phyloP scores from a whole-genome alignment of 2,113 vertebrate species.

The Leucopternis melanops region DNA sequence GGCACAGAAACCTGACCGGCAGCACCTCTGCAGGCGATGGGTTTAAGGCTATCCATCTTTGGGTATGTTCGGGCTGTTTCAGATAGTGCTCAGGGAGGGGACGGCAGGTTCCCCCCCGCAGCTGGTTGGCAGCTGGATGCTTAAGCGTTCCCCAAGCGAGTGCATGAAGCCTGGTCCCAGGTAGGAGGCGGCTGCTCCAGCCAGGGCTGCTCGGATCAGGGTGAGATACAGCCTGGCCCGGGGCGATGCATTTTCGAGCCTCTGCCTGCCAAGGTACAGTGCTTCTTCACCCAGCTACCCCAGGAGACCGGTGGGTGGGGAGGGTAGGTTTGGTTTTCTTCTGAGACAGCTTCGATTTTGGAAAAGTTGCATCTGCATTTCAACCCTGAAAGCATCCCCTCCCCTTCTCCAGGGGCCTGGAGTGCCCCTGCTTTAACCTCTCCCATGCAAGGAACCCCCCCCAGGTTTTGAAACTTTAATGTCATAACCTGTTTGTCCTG shows the following conservation, averaged over 20 bases:
- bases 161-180: neutral
- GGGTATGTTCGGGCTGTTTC: neutral
- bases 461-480: constrained; percentile 27
- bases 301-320: neutral
- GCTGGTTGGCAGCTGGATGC: neutral
- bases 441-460: neutral
- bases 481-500: constrained; percentile 64
- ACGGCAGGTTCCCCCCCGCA: fast-evolving
- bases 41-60: neutral
- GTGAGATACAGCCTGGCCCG: neutral
- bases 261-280: neutral
- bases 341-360: neutral
- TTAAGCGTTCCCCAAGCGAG: neutral
- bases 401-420: neutral
- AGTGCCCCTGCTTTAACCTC: constrained; percentile 51
- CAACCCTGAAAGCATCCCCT: neutral
- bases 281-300: neutral
- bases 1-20: neutral
- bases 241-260: neutral
- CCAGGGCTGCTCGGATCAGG: neutral
- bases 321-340: neutral
- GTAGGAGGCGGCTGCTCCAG: neutral
- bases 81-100: neutral
- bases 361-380: neutral
- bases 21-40: neutral